Evolutionary conservation across 92 coral and sea anemone genomes (phyloP), one percentile per base, ranked within the genome.

Genomic region (Meandrina meandrites): DNA sequence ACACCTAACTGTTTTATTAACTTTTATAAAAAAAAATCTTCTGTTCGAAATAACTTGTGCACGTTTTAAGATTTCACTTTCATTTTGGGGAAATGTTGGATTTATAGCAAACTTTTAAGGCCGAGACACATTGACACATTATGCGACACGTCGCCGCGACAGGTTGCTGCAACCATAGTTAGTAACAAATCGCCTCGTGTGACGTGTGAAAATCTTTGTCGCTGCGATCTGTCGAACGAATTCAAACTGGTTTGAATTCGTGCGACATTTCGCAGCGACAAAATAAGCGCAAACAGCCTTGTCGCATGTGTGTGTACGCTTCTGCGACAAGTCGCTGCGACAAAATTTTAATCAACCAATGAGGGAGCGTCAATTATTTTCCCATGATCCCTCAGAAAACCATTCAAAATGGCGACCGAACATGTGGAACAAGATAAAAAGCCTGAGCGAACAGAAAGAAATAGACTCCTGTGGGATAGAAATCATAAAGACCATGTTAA

Each of bases 91-190:
- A n/a, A n/a, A n/a, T n/a, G n/a, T n/a, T n/a, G n/a, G n/a, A n/a
- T n/a, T n/a, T n/a, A n/a, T n/a, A n/a, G n/a, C n/a, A n/a, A n/a
- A n/a, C n/a, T n/a, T n/a, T 72, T 27, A 78, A 78, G 81, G 67
- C 42, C 67, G 81, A 19, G 81, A 84, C 81, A 84, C 79, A 84
- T 81, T n/a, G n/a, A n/a, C n/a, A n/a, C n/a, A n/a, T n/a, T n/a
- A n/a, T 48, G 89, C 82, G 76, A 85, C 83, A 53, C 76, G 45
- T 86, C 75, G 77, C 89, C 18, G 89, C 75, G 75, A 86, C 77
- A 76, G 27, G 51, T 53, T 36, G 82, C 67, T 21, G 83, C 75
- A 74, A 86, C 77, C 60, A 37, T 83, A 76, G 28, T 83, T 62
- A 3, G 74, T 76, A 14, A 75, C 70, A 57, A 75, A 22, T 75